Percentiles rank a stretch among this genome's conserved stretches.
phyloP scores from a whole-genome alignment of 1,140 invertebrate genomes.

The Hylaeus anthracinus region DNA sequence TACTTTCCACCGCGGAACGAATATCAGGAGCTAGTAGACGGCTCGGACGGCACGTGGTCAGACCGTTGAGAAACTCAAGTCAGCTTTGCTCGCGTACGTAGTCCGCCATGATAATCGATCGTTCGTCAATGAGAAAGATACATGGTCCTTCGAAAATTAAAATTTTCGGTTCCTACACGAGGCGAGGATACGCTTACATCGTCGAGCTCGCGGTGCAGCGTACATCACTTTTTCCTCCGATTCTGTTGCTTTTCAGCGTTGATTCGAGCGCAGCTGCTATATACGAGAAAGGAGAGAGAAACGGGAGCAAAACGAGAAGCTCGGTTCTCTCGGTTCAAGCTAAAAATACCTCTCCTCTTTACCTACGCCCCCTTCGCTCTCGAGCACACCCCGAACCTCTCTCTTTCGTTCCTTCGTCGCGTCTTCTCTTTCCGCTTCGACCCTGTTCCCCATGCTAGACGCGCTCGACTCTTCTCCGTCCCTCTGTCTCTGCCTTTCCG shows the following conservation, averaged over 20 bases:
- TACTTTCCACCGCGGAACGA: not conserved
- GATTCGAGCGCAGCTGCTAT: conserved; percentile 52
- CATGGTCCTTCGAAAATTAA: too few relatives aligned
- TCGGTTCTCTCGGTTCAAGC: conserved; percentile 47
- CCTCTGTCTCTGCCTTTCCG: conserved; percentile 34
- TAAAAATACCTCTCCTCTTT: conserved; percentile 58
- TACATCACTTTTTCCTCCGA: conserved; percentile 32
- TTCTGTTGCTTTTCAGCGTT: conserved; percentile 57
- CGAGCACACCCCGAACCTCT: conserved; percentile 21
- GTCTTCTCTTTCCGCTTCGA: not conserved
- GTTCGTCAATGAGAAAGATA: too few relatives aligned
- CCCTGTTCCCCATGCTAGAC: not conserved
- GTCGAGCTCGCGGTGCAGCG: conserved; percentile 4
- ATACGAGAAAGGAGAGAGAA: conserved; percentile 49
- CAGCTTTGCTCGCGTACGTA: too few relatives aligned
- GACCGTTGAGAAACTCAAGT: too few relatives aligned
- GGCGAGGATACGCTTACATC: too few relatives aligned
- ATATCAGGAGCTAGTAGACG: not conserved
- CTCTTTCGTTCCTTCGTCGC: conserved; percentile 19
- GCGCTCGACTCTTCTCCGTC: conserved; percentile 8
- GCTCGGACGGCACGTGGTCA: not conserved
- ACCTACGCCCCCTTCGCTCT: conserved; percentile 31
- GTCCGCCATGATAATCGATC: too few relatives aligned
- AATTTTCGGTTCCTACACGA: too few relatives aligned
- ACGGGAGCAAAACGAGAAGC: conserved; percentile 60